Evolutionary conservation across 2,888 invertebrate species (phyloP).

Genomic region (Sycophila texana): DNA sequence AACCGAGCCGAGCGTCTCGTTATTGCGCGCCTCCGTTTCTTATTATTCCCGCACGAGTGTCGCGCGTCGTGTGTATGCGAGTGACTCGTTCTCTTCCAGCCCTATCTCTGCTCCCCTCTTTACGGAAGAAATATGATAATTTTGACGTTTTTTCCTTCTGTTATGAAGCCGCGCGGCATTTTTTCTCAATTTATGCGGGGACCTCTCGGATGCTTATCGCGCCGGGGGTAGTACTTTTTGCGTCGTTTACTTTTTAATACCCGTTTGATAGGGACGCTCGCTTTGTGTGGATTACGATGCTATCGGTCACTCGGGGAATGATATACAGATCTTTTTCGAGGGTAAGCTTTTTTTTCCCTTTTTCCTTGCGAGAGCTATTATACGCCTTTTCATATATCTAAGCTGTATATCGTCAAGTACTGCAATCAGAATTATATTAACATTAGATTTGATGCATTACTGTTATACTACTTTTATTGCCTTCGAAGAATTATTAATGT

Average conservation of each 20-base stretch:
- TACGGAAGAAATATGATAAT: constrained; percentile 53
- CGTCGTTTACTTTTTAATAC: constrained; percentile 33
- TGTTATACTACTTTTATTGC: no score
- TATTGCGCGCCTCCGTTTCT: constrained; percentile 37
- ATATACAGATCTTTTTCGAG: no score
- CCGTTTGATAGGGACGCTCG: neutral
- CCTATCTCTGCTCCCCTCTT: constrained; percentile 11
- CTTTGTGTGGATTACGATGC: neutral
- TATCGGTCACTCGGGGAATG: no score
- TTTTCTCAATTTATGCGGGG: constrained; percentile 46
- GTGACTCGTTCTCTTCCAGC: neutral
- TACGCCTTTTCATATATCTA: no score
- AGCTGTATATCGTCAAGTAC: no score
- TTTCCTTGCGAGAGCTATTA: no score
- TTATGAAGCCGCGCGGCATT: constrained; percentile 27
- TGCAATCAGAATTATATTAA: no score
- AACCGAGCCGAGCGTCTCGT: neutral
- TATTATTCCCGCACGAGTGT: constrained; percentile 42
- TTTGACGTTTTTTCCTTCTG: constrained; percentile 29
- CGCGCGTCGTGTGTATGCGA: neutral
- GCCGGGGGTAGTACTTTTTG: constrained; percentile 12
- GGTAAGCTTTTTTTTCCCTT: no score
- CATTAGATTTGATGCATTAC: no score
- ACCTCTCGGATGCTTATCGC: constrained; percentile 47
- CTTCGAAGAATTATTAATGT: no score